Percentiles rank a stretch among this genome's conserved stretches.
These are phyloP conservation scores for Panonychus citri DNA, from an alignment of 1,140 invertebrate species.

Conservation along the genomic window DNA sequence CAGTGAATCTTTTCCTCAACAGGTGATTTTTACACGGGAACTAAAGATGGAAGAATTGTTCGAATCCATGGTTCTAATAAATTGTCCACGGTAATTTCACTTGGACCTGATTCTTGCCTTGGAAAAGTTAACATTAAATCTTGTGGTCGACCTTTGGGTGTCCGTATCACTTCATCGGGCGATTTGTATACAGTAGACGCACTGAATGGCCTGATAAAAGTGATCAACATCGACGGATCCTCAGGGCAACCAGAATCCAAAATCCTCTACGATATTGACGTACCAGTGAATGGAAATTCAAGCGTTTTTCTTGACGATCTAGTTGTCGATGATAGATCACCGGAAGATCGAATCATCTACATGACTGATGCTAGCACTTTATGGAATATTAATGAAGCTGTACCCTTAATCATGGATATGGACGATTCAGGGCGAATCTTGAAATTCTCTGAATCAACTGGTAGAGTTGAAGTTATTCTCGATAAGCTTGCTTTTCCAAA, in stretches of 20 bases:
- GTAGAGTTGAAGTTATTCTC: background rate
- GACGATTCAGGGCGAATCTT: slow-evolving; percentile 5
- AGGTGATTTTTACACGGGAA: too few species aligned
- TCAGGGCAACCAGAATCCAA: background rate
- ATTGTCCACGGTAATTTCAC: too few species aligned
- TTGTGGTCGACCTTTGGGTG: slow-evolving; percentile 56
- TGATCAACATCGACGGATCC: background rate
- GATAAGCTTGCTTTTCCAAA: slow-evolving; percentile 4
- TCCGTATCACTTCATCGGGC: slow-evolving; percentile 45
- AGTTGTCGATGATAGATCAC: slow-evolving; percentile 2
- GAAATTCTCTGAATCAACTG: slow-evolving; percentile 3
- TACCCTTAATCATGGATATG: background rate
- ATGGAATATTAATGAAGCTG: background rate
- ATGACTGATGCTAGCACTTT: slow-evolving; percentile 6
- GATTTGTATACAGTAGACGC: slow-evolving; percentile 46
- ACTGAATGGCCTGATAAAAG: slow-evolving; percentile 36
- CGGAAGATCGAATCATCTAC: slow-evolving; percentile 6
- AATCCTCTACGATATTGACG: background rate
- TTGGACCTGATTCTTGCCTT: too few species aligned
- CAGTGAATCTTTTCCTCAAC: background rate
- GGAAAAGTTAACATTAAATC: too few species aligned
- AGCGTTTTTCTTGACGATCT: slow-evolving; percentile 7
- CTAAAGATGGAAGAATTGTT: too few species aligned
- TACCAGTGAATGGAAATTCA: background rate
- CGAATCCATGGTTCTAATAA: too few species aligned